These are phyloP conservation scores for Drosophila birchii DNA, from an alignment of 2,888 invertebrate species.

Conservation along the genomic window DNA sequence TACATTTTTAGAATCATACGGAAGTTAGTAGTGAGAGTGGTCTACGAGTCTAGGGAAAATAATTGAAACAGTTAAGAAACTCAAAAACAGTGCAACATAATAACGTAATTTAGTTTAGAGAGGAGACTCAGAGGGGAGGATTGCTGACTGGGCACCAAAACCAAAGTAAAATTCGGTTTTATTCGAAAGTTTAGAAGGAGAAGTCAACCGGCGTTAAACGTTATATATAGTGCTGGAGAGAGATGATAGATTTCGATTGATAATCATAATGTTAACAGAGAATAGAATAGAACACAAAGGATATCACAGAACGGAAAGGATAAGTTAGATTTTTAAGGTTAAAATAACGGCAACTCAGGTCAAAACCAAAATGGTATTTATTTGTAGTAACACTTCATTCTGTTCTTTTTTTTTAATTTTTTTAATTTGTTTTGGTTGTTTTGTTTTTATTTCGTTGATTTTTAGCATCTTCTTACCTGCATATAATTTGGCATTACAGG, in stretches of 20 bases:
- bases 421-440: conserved; percentile 26
- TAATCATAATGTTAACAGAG: conserved; percentile 9
- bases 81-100: conserved; percentile 28
- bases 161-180: conserved; percentile 16
- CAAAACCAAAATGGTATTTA: conserved; percentile 37
- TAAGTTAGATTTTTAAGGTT: conserved; percentile 4
- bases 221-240: conserved; percentile 34
- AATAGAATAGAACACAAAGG: conserved; percentile 15
- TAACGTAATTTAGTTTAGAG: conserved; percentile 20
- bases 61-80: conserved; percentile 3
- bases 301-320: conserved; percentile 22
- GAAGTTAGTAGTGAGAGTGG: conserved; percentile 23
- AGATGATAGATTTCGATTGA: conserved; percentile 45
- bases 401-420: conserved; percentile 9
- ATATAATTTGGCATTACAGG: conserved; percentile 85
- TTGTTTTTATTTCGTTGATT: conserved; percentile 38
- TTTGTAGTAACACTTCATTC: conserved; percentile 28
- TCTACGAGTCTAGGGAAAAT: conserved; percentile 30
- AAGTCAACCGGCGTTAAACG: conserved; percentile 26
- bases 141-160: conserved; percentile 17
- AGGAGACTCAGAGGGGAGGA: conserved; percentile 3
- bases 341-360: conserved; percentile 34
- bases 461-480: conserved; percentile 83
- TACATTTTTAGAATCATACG: conserved; percentile 25
- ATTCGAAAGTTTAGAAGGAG: conserved; percentile 12